Percentiles rank a stretch among this genome's conserved stretches.
Evolutionary conservation across 2,113 vertebrate genomes (phyloP).

Genomic region (Peromyscus californicus): DNA sequence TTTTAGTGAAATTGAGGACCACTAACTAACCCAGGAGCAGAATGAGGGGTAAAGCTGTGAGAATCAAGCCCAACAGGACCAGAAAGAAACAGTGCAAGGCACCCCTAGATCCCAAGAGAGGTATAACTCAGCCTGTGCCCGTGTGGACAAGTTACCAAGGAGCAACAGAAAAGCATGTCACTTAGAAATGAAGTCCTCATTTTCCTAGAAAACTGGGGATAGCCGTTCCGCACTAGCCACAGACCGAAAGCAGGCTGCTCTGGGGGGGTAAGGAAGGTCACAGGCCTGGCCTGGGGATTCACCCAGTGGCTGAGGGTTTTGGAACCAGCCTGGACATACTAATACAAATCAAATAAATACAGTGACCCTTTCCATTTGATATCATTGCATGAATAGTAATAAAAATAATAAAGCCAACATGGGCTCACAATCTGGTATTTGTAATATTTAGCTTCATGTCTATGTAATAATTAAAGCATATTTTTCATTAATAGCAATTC

Average conservation of each 20-base stretch:
- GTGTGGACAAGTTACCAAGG: constrained; percentile 47
- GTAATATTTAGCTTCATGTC: constrained; percentile 70
- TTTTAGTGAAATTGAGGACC: not conserved
- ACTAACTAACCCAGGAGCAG: not conserved
- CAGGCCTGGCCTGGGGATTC: constrained; percentile 5
- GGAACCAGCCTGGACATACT: constrained; percentile 78
- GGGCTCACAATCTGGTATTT: constrained; percentile 78
- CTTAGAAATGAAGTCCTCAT: constrained; percentile 64
- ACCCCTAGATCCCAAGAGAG: not conserved
- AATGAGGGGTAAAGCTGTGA: not conserved
- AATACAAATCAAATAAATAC: constrained; percentile 79
- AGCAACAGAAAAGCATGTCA: constrained; percentile 48
- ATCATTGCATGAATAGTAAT: constrained; percentile 78
- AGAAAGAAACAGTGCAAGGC: not conserved
- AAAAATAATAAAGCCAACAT: constrained; percentile 81
- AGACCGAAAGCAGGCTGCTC: not conserved
- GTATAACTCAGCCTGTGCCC: not conserved
- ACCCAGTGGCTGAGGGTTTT: constrained; percentile 46
- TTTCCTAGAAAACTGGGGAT: constrained; percentile 57
- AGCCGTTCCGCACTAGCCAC: constrained; percentile 21
- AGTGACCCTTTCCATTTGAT: constrained; percentile 75
- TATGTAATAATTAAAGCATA: constrained; percentile 61
- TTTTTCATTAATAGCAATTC: constrained; percentile 63
- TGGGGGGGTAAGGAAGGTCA: constrained; percentile 64
- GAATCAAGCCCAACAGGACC: not conserved